These are phyloP conservation scores for Cebus imitator DNA, from an alignment of 2,113 vertebrate species.

Conservation along the genomic window DNA sequence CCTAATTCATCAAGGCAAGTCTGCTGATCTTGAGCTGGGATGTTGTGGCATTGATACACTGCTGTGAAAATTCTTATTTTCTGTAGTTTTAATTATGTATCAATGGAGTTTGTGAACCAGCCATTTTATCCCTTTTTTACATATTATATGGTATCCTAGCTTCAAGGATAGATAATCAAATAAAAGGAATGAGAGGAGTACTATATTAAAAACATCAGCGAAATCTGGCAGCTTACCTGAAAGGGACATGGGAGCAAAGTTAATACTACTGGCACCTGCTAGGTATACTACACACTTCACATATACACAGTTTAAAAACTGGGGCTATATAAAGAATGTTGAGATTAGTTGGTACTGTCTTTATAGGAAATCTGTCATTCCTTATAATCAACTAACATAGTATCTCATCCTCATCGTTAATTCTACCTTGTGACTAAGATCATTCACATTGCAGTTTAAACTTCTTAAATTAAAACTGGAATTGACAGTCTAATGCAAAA, in stretches of 20 bases:
- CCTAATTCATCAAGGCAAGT: neutral
- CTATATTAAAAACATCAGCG: neutral
- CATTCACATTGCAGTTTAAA: conserved; percentile 42
- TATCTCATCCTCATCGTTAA: conserved; percentile 28
- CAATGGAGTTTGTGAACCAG: conserved; percentile 21
- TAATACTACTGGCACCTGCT: neutral
- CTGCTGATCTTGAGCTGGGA: neutral
- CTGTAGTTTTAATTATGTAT: conserved; percentile 10
- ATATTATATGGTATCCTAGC: neutral
- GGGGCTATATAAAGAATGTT: neutral
- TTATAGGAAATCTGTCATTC: neutral
- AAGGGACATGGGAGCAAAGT: neutral
- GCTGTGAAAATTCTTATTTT: conserved; percentile 37
- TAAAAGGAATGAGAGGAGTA: neutral
- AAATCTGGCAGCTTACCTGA: conserved; percentile 29
- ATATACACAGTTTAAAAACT: neutral
- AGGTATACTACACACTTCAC: neutral
- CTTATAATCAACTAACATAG: neutral
- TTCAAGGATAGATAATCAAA: neutral
- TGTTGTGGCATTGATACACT: neutral
- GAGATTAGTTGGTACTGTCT: conserved; percentile 18
- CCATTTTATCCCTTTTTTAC: neutral
- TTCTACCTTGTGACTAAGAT: conserved; percentile 25
- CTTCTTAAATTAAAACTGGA: conserved; percentile 25
- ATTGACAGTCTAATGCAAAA: neutral